These are phyloP conservation scores for Chaetura pelagica DNA, from an alignment of 2,113 vertebrate genomes.

Conservation along the genomic window DNA sequence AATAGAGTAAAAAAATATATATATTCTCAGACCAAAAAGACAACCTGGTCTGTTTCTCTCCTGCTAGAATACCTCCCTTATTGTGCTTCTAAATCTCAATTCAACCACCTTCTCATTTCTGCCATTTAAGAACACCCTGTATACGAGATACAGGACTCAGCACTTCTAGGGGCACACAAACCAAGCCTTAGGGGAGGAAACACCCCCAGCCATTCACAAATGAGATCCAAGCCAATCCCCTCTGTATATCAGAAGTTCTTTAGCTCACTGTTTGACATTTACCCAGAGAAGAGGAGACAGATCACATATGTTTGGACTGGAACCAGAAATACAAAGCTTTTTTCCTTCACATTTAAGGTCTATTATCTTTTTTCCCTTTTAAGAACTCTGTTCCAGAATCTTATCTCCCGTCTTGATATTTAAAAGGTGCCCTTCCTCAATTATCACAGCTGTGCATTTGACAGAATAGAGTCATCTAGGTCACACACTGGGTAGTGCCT, in stretches of 20 bases:
- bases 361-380: neutral
- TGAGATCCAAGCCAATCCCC: neutral
- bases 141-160: neutral
- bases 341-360: neutral
- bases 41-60: neutral
- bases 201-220: neutral
- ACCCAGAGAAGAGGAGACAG: accelerated
- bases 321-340: neutral
- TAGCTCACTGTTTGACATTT: neutral
- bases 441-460: neutral
- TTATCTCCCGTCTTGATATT: neutral
- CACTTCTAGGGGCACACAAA: accelerated
- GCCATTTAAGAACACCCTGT: neutral
- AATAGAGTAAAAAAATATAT: neutral
- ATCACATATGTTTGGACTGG: neutral
- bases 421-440: neutral
- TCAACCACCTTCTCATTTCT: neutral
- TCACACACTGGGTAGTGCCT: neutral
- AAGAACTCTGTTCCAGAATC: neutral
- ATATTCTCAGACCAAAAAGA: neutral
- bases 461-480: neutral
- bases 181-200: neutral
- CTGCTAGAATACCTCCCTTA: neutral
- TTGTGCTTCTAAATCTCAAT: neutral
- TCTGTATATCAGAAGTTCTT: neutral